Conservation (phyloP, 2,888 invertebrate genomes). For the Creontiades dilutus region DNA sequence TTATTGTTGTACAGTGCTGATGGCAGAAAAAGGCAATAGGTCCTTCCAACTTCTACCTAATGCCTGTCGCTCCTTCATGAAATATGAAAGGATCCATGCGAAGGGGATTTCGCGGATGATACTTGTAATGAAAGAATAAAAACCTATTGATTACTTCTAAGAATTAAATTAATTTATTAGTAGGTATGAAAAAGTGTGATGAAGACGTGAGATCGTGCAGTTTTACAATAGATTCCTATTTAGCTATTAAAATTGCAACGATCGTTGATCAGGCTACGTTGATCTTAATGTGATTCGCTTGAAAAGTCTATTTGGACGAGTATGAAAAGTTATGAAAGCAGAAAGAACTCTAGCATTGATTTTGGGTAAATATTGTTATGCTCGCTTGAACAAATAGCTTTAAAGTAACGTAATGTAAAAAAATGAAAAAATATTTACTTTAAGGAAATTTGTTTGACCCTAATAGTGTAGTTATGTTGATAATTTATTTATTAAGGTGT, state of each 20-base stretch:
- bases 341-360: not conserved
- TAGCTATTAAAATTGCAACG: not conserved
- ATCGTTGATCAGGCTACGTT: not conserved
- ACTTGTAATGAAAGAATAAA: not conserved
- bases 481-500: slow-evolving; percentile 63
- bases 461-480: slow-evolving; percentile 51
- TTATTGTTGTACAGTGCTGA: not conserved
- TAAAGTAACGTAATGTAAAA: slow-evolving; percentile 57
- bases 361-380: not conserved
- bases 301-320: not conserved
- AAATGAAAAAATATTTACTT: slow-evolving; percentile 59
- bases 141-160: not conserved
- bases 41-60: not conserved
- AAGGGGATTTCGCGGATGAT: not conserved
- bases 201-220: not conserved
- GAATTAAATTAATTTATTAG: not conserved
- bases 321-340: not conserved
- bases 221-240: slow-evolving; percentile 5
- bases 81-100: not conserved
- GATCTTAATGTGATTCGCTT: not conserved
- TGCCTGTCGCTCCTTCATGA: not conserved
- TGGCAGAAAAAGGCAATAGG: not conserved
- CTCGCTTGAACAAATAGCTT: slow-evolving; percentile 71
- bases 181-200: not conserved
- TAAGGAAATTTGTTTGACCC: slow-evolving; percentile 74